phyloP scores from a whole-genome alignment of 2,797 vertebrate genomes.

The Labroides dimidiatus region DNA sequence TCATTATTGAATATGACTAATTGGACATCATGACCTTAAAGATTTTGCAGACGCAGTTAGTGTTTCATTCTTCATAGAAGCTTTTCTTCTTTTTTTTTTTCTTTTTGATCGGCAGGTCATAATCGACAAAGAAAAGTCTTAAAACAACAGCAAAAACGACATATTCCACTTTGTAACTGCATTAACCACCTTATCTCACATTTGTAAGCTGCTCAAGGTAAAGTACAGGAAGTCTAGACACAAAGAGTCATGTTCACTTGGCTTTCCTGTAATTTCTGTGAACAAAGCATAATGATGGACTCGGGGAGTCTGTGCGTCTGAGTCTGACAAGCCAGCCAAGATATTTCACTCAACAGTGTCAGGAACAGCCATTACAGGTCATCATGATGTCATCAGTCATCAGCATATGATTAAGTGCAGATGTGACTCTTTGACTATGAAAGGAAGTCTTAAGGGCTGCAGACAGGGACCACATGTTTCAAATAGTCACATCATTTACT shows the following conservation, averaged over 20 bases:
- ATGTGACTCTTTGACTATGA: slow-evolving; percentile 50
- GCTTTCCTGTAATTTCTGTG: slow-evolving; percentile 34
- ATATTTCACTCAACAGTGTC: slow-evolving; percentile 64
- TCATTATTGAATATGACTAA: neutral
- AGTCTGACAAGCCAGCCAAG: slow-evolving; percentile 31
- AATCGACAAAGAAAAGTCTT: neutral
- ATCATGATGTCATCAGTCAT: slow-evolving; percentile 75
- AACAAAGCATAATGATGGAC: slow-evolving; percentile 52
- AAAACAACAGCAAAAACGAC: neutral
- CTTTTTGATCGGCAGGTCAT: too few relatives aligned
- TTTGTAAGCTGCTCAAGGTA: slow-evolving; percentile 9
- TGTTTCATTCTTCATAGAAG: too few relatives aligned
- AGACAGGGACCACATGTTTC: slow-evolving; percentile 62
- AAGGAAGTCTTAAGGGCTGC: slow-evolving; percentile 40
- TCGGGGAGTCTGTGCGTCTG: slow-evolving; percentile 57
- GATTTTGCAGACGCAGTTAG: too few relatives aligned
- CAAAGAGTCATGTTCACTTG: slow-evolving; percentile 7
- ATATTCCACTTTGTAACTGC: neutral
- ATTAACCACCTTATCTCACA: neutral
- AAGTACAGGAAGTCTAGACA: slow-evolving; percentile 17
- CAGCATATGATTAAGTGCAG: slow-evolving; percentile 68
- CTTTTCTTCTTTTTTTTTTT: too few relatives aligned
- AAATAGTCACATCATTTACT: slow-evolving; percentile 56
- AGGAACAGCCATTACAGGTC: slow-evolving; percentile 56
- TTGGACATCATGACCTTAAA: neutral